Conservation (phyloP, 2,888 invertebrate genomes). For the Sympetrum striolatum region DNA sequence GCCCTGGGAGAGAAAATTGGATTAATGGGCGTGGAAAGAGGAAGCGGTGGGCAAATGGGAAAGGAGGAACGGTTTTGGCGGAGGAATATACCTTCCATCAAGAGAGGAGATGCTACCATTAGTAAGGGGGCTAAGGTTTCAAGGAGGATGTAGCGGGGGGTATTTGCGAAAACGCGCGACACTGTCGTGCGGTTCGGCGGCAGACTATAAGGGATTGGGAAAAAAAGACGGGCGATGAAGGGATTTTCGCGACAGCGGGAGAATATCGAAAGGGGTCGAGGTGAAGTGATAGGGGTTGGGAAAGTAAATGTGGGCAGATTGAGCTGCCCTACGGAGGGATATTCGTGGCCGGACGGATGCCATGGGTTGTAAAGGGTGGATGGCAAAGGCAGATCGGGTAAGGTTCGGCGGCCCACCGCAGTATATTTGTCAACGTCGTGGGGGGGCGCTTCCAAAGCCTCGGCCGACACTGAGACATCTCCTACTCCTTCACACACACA, state of each 20-base stretch:
- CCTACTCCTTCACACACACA: constrained; percentile 5
- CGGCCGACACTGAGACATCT: constrained; percentile 1
- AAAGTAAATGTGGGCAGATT: constrained; percentile 3
- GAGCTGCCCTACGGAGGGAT: neutral
- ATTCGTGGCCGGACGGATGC: neutral
- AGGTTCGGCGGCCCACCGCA: constrained; percentile 31
- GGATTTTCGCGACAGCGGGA: neutral
- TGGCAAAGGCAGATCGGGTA: neutral
- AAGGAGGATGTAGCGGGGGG: neutral
- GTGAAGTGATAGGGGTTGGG: neutral
- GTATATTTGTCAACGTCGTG: constrained; percentile 38
- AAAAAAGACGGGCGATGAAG: neutral
- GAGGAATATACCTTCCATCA: neutral
- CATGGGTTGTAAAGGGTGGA: neutral
- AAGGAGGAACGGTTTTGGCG: neutral
- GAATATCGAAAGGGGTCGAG: neutral
- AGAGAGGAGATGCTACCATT: neutral
- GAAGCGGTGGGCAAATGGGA: neutral
- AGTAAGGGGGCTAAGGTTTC: neutral
- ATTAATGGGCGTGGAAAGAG: neutral
- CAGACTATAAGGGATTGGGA: neutral
- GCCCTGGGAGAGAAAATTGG: neutral
- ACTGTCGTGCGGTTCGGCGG: neutral
- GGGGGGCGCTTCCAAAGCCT: neutral
- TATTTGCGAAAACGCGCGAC: constrained; percentile 29